Evolutionary conservation across 2,797 vertebrate genomes (phyloP).

Genomic region (Sternarchorhynchus goeldii): DNA sequence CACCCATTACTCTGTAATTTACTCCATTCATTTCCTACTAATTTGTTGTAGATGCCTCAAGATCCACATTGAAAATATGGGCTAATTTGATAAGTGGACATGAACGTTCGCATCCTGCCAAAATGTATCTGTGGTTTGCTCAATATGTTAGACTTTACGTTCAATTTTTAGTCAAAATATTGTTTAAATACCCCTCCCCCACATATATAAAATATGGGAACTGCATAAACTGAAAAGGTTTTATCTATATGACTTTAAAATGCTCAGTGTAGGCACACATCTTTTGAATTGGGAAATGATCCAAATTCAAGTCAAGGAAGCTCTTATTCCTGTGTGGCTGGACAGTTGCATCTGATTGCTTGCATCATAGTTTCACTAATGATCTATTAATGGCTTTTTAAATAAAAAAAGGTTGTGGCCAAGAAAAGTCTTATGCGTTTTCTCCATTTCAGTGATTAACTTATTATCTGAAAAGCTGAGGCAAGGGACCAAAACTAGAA

Average conservation of each 20-base stretch:
- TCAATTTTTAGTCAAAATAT: background rate
- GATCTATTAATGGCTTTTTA: slow-evolving; percentile 4
- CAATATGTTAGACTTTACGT: slow-evolving; percentile 14
- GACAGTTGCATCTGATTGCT: background rate
- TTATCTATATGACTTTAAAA: background rate
- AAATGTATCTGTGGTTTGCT: slow-evolving; percentile 11
- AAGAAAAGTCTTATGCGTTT: background rate
- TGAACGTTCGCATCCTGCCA: slow-evolving; percentile 10
- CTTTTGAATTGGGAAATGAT: background rate
- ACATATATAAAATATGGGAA: background rate
- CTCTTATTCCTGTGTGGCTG: background rate
- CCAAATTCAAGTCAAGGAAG: background rate
- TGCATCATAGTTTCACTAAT: background rate
- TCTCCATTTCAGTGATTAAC: slow-evolving; percentile 10
- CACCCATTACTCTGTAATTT: slow-evolving; percentile 28
- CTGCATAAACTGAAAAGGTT: background rate
- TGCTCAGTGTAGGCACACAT: background rate
- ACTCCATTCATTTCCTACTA: slow-evolving; percentile 22
- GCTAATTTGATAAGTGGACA: slow-evolving; percentile 40
- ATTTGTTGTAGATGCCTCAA: slow-evolving; percentile 36
- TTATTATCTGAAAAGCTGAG: background rate
- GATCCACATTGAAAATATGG: slow-evolving; percentile 28
- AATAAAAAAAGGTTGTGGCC: background rate
- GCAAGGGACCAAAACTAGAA: background rate
- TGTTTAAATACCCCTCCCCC: background rate